These are phyloP conservation scores for Caradrina clavipalpis DNA, from an alignment of 2,888 invertebrate species.

Conservation along the genomic window DNA sequence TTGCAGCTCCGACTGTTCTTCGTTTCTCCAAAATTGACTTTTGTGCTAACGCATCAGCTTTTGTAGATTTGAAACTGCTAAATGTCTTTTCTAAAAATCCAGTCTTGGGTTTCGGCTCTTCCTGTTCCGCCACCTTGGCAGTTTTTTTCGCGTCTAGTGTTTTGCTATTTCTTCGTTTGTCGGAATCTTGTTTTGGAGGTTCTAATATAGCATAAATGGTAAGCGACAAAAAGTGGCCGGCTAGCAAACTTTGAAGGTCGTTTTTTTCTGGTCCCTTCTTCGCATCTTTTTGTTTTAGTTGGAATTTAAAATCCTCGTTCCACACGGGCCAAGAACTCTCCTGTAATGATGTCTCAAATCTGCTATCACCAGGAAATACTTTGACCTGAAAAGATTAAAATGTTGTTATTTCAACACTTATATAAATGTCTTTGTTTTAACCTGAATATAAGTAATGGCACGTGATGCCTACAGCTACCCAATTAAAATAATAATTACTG, in stretches of 20 bases:
- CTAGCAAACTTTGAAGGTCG: conserved; percentile 91
- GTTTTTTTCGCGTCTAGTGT: conserved; percentile 79
- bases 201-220: conserved; percentile 93
- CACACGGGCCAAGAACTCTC: conserved; percentile 95
- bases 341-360: conserved; percentile 94
- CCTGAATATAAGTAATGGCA: conserved; percentile 11
- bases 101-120: conserved; percentile 87
- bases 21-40: conserved; percentile 91
- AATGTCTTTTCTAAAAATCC: conserved; percentile 89
- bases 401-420: conserved; percentile 3
- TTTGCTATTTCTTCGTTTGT: conserved; percentile 82
- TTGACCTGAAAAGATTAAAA: conserved; percentile 91
- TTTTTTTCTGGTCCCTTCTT: conserved; percentile 84
- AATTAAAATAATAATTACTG: conserved; percentile 1
- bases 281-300: conserved; percentile 90
- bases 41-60: conserved; percentile 84
- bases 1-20: conserved; percentile 93
- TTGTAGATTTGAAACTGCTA: conserved; percentile 86
- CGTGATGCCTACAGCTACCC: conserved; percentile 1
- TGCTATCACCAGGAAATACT: conserved; percentile 94
- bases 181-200: conserved; percentile 85
- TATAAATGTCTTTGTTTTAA: conserved; percentile 23
- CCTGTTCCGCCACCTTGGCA: conserved; percentile 83
- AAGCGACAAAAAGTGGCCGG: conserved; percentile 92
- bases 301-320: conserved; percentile 95